Percentiles rank a stretch among this genome's conserved stretches.
These are phyloP conservation scores for Phocoena phocoena DNA, from an alignment of 2,113 vertebrate genomes.

Conservation along the genomic window DNA sequence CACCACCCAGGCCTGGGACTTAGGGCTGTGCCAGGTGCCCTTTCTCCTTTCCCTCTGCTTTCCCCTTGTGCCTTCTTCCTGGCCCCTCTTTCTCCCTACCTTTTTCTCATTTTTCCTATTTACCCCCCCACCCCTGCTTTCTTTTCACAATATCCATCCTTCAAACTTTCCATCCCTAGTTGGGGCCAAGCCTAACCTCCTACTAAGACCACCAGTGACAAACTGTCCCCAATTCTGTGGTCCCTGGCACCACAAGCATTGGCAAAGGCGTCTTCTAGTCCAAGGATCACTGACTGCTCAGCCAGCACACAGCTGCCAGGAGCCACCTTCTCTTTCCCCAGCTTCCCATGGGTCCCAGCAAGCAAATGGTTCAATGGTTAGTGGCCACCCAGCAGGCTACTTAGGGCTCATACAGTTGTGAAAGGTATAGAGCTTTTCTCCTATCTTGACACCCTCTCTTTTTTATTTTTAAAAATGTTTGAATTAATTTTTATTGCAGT, in stretches of 20 bases:
- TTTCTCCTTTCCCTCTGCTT: neutral
- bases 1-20: neutral
- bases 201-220: neutral
- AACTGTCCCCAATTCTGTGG: neutral
- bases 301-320: too few species aligned
- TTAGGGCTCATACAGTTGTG: neutral
- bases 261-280: neutral
- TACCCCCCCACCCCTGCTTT: neutral
- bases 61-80: neutral
- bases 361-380: neutral
- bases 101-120: neutral
- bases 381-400: neutral
- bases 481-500: neutral
- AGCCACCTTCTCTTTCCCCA: neutral
- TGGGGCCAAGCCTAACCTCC: neutral
- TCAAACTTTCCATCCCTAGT: neutral
- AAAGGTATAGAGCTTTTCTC: fast-evolving
- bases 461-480: neutral
- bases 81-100: neutral
- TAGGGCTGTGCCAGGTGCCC: neutral
- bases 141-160: neutral
- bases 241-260: neutral
- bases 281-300: neutral
- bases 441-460: neutral
- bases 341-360: neutral